Conservation (phyloP, 2,797 vertebrate genomes). For the Enteromius radiatus region DNA sequence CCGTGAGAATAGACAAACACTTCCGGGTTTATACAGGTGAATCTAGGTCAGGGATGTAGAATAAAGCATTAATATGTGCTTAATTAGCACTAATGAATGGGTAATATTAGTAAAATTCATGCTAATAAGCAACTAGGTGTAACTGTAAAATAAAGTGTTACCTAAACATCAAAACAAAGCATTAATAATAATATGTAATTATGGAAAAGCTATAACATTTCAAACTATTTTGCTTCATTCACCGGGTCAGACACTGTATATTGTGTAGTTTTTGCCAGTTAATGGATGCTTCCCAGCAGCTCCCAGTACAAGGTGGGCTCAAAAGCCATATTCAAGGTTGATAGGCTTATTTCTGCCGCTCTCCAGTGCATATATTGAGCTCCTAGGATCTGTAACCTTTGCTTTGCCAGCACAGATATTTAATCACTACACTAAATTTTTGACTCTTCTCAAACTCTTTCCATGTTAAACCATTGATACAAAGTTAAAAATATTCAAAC, state of each 20-base stretch:
- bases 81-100: too few species aligned
- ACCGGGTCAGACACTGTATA: too few species aligned
- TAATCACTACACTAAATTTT: not conserved
- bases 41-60: too few species aligned
- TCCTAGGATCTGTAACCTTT: not conserved
- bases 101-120: too few species aligned
- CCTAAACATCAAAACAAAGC: not conserved
- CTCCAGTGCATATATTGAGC: not conserved
- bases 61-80: too few species aligned
- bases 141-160: not conserved
- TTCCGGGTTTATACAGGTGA: too few species aligned
- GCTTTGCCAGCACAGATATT: constrained; percentile 4
- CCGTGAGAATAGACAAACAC: too few species aligned
- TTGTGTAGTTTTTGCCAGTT: not conserved
- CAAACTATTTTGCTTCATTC: not conserved
- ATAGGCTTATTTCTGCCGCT: constrained; percentile 12
- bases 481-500: constrained; percentile 30
- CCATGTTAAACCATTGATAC: constrained; percentile 19
- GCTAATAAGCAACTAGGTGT: too few species aligned
- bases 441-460: constrained; percentile 4
- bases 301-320: not conserved
- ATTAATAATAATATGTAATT: not conserved
- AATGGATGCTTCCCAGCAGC: not conserved
- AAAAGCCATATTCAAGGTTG: constrained; percentile 15
- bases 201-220: not conserved